Evolutionary conservation across 2,113 vertebrate genomes (phyloP).

Genomic region (Camelus dromedarius): DNA sequence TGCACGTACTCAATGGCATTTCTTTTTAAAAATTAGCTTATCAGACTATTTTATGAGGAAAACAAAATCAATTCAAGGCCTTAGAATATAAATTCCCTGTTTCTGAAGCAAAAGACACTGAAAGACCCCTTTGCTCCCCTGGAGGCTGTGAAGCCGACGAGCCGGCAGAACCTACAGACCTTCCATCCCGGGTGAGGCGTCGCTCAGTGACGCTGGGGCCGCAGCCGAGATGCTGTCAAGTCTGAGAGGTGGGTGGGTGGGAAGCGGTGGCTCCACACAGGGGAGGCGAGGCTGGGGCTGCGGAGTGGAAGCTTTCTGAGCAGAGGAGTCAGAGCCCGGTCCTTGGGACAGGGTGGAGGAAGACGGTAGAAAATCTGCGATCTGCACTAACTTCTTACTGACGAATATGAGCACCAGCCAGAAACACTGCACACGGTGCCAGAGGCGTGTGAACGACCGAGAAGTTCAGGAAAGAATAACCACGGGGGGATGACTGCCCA

Average conservation of each 20-base stretch:
- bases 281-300: background rate
- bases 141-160: constrained; percentile 12
- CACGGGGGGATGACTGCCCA: background rate
- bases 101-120: constrained; percentile 49
- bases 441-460: background rate
- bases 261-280: background rate
- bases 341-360: background rate
- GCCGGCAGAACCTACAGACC: background rate
- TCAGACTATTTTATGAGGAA: constrained; percentile 79
- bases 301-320: constrained; percentile 47
- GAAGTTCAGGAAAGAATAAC: background rate
- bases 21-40: constrained; percentile 81
- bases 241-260: background rate
- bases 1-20: constrained; percentile 71
- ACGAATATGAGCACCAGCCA: background rate
- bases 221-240: background rate
- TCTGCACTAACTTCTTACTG: background rate
- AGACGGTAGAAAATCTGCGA: background rate
- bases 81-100: constrained; percentile 73
- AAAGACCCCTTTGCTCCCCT: constrained; percentile 25
- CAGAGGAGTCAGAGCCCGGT: background rate
- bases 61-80: constrained; percentile 78
- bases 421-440: constrained; percentile 69
- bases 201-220: background rate
- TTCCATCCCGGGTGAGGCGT: background rate